Percentiles rank a stretch among this genome's conserved stretches.
These are phyloP conservation scores for Chaetogeoica ovagalla DNA, from an alignment of 2,888 invertebrate genomes.

Conservation along the genomic window DNA sequence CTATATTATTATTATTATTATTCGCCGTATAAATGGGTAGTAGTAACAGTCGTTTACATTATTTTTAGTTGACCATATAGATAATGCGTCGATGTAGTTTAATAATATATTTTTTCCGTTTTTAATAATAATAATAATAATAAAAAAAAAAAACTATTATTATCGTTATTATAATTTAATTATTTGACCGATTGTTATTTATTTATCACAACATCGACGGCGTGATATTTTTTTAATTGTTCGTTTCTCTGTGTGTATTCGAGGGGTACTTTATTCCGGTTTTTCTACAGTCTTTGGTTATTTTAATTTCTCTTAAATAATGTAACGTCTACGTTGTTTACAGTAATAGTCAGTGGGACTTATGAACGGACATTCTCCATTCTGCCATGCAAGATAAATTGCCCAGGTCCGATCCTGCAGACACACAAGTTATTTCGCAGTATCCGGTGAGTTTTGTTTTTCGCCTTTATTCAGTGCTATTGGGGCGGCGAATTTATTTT, in stretches of 20 bases:
- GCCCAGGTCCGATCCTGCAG: conserved; percentile 1
- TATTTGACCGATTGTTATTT: too few relatives aligned
- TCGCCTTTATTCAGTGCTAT: background rate
- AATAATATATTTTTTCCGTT: too few relatives aligned
- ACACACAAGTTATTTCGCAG: conserved; percentile 2
- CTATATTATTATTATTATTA: too few relatives aligned
- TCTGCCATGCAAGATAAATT: conserved; percentile 32
- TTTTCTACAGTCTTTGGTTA: background rate
- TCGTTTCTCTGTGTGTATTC: background rate
- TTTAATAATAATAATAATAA: too few relatives aligned
- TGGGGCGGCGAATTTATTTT: background rate
- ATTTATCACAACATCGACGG: too few relatives aligned
- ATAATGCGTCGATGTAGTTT: too few relatives aligned
- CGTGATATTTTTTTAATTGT: background rate
- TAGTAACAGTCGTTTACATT: too few relatives aligned
- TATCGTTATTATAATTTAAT: too few relatives aligned
- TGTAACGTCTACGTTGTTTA: background rate
- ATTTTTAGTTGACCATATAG: too few relatives aligned
- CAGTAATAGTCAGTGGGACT: background rate
- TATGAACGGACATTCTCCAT: background rate
- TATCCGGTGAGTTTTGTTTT: conserved; percentile 11
- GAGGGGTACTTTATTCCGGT: too few relatives aligned
- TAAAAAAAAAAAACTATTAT: too few relatives aligned
- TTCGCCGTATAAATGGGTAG: too few relatives aligned
- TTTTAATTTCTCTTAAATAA: background rate